These are phyloP conservation scores for Hyla sarda DNA, from an alignment of 2,113 vertebrate species.

Conservation along the genomic window DNA sequence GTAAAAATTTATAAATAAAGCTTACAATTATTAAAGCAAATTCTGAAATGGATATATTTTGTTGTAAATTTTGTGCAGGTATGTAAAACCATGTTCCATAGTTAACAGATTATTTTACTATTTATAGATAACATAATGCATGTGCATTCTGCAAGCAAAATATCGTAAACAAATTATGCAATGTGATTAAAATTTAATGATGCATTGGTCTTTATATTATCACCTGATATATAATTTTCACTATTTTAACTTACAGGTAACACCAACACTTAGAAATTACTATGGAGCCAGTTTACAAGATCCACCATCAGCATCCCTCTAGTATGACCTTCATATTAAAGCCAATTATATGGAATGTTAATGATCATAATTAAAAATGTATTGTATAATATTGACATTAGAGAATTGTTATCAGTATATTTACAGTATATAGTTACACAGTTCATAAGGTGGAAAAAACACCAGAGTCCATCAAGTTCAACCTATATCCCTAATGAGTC, in stretches of 20 bases:
- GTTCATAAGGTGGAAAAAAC: too few species aligned
- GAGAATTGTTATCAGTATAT: neutral
- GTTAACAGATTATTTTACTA: too few species aligned
- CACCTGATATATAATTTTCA: neutral
- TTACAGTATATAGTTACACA: too few species aligned
- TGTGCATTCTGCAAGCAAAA: neutral
- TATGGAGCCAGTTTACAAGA: neutral
- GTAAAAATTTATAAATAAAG: neutral
- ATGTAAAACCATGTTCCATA: neutral
- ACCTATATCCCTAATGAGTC: too few species aligned
- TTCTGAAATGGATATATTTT: neutral
- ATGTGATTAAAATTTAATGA: too few species aligned
- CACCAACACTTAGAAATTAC: neutral
- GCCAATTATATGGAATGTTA: neutral
- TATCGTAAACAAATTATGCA: too few species aligned
- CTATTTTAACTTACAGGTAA: conserved; percentile 14
- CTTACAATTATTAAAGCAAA: neutral
- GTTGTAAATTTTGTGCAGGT: neutral
- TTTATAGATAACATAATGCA: neutral
- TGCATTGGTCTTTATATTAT: too few species aligned
- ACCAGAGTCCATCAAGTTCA: too few species aligned
- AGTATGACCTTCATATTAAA: neutral
- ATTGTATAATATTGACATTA: neutral
- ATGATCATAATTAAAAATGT: neutral
- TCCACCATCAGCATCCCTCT: neutral